Conservation (phyloP, 2,797 vertebrate species). For the Neoniphon sammara region DNA sequence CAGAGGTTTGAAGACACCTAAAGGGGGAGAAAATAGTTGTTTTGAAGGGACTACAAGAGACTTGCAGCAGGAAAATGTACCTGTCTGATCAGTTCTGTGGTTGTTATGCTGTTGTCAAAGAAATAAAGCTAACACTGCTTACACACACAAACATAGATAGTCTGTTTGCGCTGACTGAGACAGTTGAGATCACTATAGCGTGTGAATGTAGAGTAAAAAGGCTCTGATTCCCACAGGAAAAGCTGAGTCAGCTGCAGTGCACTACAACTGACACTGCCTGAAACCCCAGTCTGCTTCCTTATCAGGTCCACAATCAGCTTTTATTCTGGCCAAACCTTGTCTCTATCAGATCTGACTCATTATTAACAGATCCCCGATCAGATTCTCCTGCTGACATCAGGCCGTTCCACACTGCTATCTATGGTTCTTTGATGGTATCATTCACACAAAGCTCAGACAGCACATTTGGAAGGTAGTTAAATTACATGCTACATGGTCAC, state of each 20-base stretch:
- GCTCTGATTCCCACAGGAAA: slow-evolving; percentile 84
- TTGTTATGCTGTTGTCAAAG: slow-evolving; percentile 29
- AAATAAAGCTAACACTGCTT: slow-evolving; percentile 4
- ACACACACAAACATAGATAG: slow-evolving; percentile 38
- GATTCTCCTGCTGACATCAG: slow-evolving; percentile 79
- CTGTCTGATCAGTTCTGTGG: slow-evolving; percentile 46
- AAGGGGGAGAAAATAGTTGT: slow-evolving; percentile 12
- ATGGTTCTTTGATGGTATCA: slow-evolving; percentile 69
- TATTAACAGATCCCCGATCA: slow-evolving; percentile 74
- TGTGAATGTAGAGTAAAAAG: slow-evolving; percentile 69
- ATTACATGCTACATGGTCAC: slow-evolving; percentile 51
- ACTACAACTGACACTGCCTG: slow-evolving; percentile 65
- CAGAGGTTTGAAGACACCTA: slow-evolving; percentile 86
- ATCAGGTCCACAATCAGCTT: slow-evolving; percentile 78
- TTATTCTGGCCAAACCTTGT: slow-evolving; percentile 61
- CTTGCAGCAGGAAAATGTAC: slow-evolving; percentile 43
- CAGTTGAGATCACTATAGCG: slow-evolving; percentile 70
- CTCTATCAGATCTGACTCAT: slow-evolving; percentile 78
- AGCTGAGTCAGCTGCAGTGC: slow-evolving; percentile 76
- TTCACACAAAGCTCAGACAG: slow-evolving; percentile 57
- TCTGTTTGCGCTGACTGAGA: slow-evolving; percentile 75
- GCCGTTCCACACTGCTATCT: slow-evolving; percentile 71
- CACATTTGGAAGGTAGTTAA: slow-evolving; percentile 67
- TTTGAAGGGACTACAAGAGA: slow-evolving; percentile 31
- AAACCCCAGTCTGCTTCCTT: slow-evolving; percentile 60